A percentile compares a stretch with the other conserved stretches of the same genome.
Evolutionary conservation across 2,888 invertebrate genomes (phyloP).

Genomic region (Gari tellinella): DNA sequence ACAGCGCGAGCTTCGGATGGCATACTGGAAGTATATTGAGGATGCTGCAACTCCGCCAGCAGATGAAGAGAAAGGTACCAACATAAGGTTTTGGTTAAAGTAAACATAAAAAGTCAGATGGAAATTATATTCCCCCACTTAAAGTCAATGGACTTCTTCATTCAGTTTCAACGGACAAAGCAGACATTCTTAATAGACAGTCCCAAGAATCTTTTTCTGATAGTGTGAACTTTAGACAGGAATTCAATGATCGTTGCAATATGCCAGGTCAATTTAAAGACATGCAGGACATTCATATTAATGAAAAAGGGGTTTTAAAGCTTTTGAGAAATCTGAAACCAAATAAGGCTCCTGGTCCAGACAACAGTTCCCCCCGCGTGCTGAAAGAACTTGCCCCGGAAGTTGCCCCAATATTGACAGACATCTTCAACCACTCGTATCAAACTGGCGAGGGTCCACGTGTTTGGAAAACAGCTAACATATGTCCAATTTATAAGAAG

Average conservation of each 20-base stretch:
- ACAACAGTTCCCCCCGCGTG: constrained; percentile 13
- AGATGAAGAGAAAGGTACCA: not conserved
- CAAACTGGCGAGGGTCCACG: constrained; percentile 20
- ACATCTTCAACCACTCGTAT: constrained; percentile 20
- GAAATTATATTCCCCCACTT: not conserved
- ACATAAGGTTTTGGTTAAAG: constrained; percentile 14
- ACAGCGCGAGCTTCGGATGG: constrained; percentile 22
- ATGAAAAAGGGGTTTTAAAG: constrained; percentile 4
- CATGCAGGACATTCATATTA: constrained; percentile 5
- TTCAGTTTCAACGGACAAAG: not conserved
- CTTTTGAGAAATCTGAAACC: too few species aligned
- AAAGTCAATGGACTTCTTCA: not conserved
- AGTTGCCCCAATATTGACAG: constrained; percentile 13
- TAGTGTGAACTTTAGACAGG: not conserved
- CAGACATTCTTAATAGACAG: constrained; percentile 4
- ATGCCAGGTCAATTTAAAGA: not conserved
- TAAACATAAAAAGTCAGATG: constrained; percentile 5
- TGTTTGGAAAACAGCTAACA: constrained; percentile 24
- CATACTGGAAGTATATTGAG: constrained; percentile 22
- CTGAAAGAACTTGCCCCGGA: constrained; percentile 22
- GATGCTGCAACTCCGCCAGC: constrained; percentile 5
- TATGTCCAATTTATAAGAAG: constrained; percentile 23
- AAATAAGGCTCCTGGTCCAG: constrained; percentile 40
- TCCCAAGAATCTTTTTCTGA: not conserved
- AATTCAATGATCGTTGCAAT: not conserved